Base-by-base conservation (phyloP, 1,140 invertebrate species). In the Nephotettix cincticeps region DNA sequence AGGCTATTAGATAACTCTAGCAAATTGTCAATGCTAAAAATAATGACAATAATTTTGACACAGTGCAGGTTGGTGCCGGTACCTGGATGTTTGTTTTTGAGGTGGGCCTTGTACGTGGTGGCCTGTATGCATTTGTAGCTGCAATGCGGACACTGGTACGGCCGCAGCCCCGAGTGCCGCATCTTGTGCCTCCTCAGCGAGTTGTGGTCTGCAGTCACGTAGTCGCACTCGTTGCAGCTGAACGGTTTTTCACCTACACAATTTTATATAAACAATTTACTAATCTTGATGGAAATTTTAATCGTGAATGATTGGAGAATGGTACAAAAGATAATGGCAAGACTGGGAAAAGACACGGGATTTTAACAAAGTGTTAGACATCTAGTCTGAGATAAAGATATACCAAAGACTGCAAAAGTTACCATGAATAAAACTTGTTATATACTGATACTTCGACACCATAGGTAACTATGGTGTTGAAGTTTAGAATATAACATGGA, bases 171-270 rank as follows among this genome's bases (percentile, higher is more conserved):
- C 0, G 74, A 68, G 61, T 78, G 77, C 13, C 87, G 83, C 81
- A 91, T 89, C 71, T 89, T 88, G 80, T 95, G 94, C 1, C 93
- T 85, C 29, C 93, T 81, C 61, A 95, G 82, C 0, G 92, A 90
- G 78, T 94, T 95, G 79, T 94, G 92, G 78, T 95, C 92, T 0
- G 89, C 86, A 3, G 91, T 89, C 1, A 84, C 82, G 80, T 94
- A 96, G 9, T 84, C 81, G 80, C 95, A 97, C 40, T 84, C 80
- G 30, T 89, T 84, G 78, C 95, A 97, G 25, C 86, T 82, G 79
- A 93, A 96, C 0, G 93, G 93, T 77, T 94, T 94, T 73, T 91
- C 90, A 76, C 89, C 89, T 89, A 78, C 71, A 69, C 27, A 47
- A 47, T n/a, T n/a, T n/a, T n/a, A n/a, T n/a, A n/a, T n/a, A n/a